Base-by-base conservation (phyloP, 2,113 vertebrate species). In the Phaethon lepturus region DNA sequence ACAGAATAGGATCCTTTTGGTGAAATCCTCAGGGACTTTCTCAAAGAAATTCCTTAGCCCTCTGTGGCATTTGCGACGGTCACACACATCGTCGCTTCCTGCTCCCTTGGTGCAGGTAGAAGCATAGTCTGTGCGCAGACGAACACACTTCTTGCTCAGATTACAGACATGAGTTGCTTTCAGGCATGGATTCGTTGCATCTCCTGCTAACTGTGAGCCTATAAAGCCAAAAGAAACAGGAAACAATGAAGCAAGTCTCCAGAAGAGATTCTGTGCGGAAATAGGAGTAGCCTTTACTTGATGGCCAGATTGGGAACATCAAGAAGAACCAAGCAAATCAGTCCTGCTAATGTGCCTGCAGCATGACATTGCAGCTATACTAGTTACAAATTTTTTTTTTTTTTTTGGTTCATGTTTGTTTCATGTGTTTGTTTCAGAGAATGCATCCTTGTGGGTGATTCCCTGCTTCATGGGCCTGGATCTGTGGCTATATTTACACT, bases 1-100 rank as follows among this genome's bases (percentile, higher is more conserved):
- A 94, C 99, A 99, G 97, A 99, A 99, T 23, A 99, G 99, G 87
- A 99, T 98, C n/a, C 98, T 98, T 68, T 99, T 99, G 11, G 99
- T 99, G 85, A 99, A 99, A 86, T 99, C 98, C 45, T 98, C 98
- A 0, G 99, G 98, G 16, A 99, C 98, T 24, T 98, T 99, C 96
- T 99, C 99, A 22, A 99, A 99, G 98, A 99, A 99, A 77, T 98
- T 94, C 11, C 99, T 98, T 69, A 99, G 98, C n/a, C 98, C 99
- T 88, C 95, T 98, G 66, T 99, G 99, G 97, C 99, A 99, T 84
- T 98, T 98, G 17, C 97, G 98, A 26, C 97, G 98, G 96, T 99
- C 99, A 96, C 99, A 99, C 40, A 68, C 81, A 38, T 98, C 98
- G 9, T 98, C 98, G 23, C 97, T 97, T 53, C 97, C 97, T 13